A percentile compares a stretch with the other conserved stretches of the same genome.
phyloP scores from a whole-genome alignment of 1,140 invertebrate genomes.

The Drosophila triauraria region DNA sequence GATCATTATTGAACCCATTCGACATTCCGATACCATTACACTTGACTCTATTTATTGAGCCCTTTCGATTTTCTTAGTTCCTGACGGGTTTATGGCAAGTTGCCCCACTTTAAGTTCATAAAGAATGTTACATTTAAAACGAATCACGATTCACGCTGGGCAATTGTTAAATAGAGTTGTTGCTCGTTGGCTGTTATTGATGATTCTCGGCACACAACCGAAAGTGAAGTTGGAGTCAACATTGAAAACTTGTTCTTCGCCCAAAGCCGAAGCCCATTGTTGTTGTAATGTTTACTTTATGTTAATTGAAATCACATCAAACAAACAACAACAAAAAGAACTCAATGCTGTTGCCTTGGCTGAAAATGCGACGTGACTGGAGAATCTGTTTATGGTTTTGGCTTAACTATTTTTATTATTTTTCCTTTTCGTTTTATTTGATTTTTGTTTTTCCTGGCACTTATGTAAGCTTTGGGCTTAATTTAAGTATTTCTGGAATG shows the following conservation, averaged over 20 bases:
- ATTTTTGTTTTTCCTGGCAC: not conserved
- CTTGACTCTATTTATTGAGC: not conserved
- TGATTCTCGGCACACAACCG: conserved; percentile 42
- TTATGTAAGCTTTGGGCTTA: conserved; percentile 24
- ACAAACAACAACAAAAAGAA: conserved; percentile 22
- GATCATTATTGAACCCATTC: not conserved
- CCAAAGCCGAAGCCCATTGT: not conserved
- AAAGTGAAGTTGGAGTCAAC: conserved; percentile 28
- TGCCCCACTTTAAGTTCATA: conserved; percentile 7
- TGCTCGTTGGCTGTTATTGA: not conserved
- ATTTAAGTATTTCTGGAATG: conserved; percentile 35
- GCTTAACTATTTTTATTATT: conserved; percentile 13
- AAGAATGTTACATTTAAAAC: conserved; percentile 19
- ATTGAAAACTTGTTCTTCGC: conserved; percentile 38
- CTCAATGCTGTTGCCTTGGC: conserved; percentile 47
- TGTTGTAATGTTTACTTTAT: conserved; percentile 32
- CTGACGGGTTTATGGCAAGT: not conserved
- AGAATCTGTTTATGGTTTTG: conserved; percentile 43
- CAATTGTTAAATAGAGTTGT: conserved; percentile 14
- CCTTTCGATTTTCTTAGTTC: conserved; percentile 7
- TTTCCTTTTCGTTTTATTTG: not conserved
- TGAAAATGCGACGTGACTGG: conserved; percentile 43
- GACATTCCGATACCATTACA: conserved; percentile 7
- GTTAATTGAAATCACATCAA: conserved; percentile 42
- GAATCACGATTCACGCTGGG: conserved; percentile 1